Percentiles rank a stretch among this genome's conserved stretches.
phyloP scores from a whole-genome alignment of 2,113 vertebrate genomes.

The Gymnocephalus cernua region DNA sequence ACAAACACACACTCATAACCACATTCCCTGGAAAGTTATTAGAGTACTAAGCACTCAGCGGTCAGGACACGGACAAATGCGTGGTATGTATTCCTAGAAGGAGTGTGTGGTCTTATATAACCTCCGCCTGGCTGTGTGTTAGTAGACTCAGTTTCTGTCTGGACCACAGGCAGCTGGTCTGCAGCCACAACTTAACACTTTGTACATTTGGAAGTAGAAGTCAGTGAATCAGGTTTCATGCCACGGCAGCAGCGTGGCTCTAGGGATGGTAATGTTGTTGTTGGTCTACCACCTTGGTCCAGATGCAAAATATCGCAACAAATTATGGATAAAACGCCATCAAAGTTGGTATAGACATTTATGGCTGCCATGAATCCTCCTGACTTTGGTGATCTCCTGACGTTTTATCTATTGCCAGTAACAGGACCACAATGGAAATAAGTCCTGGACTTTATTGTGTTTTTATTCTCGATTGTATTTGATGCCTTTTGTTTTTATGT shows the following conservation, averaged over 20 bases:
- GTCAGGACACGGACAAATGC: background rate
- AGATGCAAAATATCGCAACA: background rate
- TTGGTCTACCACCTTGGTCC: background rate
- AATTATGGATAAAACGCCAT: background rate
- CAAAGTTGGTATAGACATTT: background rate
- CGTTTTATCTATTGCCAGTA: background rate
- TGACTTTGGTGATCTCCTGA: background rate
- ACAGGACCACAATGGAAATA: too few relatives aligned
- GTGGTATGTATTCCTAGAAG: constrained; percentile 41
- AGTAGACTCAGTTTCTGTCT: constrained; percentile 34
- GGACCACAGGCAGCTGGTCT: constrained; percentile 30
- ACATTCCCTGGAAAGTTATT: constrained; percentile 23
- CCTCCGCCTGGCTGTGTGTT: background rate
- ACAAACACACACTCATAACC: background rate
- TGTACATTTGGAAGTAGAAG: background rate
- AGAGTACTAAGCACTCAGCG: background rate
- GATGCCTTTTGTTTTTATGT: too few relatives aligned
- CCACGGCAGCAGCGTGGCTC: background rate
- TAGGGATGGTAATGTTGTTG: background rate
- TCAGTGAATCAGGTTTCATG: constrained; percentile 13
- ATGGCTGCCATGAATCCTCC: background rate
- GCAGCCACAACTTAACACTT: background rate
- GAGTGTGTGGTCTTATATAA: constrained; percentile 28
- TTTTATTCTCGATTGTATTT: too few relatives aligned
- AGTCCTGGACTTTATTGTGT: too few relatives aligned